Conservation (phyloP, 2,888 invertebrate species). For the Chromoteleia sp. region DNA sequence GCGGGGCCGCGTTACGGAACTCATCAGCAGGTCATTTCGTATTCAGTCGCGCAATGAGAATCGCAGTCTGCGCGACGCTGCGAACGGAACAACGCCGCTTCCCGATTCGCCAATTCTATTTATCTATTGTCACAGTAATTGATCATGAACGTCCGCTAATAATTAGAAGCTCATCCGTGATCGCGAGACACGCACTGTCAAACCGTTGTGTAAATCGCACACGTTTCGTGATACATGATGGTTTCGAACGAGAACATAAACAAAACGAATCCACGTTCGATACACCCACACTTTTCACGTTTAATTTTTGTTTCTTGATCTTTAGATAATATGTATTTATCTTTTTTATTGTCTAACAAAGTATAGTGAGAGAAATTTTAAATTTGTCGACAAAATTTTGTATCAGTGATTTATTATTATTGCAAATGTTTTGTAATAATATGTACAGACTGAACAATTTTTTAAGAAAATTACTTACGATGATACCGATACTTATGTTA, state of each 20-base stretch:
- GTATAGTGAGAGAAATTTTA: too few relatives aligned
- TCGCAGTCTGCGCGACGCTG: slow-evolving; percentile 65
- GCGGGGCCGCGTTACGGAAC: slow-evolving; percentile 73
- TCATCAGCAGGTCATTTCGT: slow-evolving; percentile 78
- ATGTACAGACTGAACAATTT: too few relatives aligned
- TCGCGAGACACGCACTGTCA: slow-evolving; percentile 61
- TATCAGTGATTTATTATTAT: too few relatives aligned
- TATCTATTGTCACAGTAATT: slow-evolving; percentile 75
- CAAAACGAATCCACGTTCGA: background rate
- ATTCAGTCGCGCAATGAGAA: slow-evolving; percentile 77
- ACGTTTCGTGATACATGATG: slow-evolving; percentile 58
- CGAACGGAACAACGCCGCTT: slow-evolving; percentile 60
- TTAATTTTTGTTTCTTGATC: too few relatives aligned
- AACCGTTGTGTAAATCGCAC: slow-evolving; percentile 63
- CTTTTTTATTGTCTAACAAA: too few relatives aligned
- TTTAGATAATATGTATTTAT: too few relatives aligned
- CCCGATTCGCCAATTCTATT: slow-evolving; percentile 70
- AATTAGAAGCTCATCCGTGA: slow-evolving; percentile 72
- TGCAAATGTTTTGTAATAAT: too few relatives aligned
- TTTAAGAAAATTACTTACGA: too few relatives aligned
- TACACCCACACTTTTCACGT: background rate
- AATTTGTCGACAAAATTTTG: too few relatives aligned
- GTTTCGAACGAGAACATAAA: slow-evolving; percentile 16
- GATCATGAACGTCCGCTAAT: slow-evolving; percentile 73
- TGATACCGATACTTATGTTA: too few relatives aligned